A percentile compares a stretch with the other conserved stretches of the same genome.
phyloP scores from a whole-genome alignment of 1,140 invertebrate genomes.

The Phymorhynchus buccinoides region DNA sequence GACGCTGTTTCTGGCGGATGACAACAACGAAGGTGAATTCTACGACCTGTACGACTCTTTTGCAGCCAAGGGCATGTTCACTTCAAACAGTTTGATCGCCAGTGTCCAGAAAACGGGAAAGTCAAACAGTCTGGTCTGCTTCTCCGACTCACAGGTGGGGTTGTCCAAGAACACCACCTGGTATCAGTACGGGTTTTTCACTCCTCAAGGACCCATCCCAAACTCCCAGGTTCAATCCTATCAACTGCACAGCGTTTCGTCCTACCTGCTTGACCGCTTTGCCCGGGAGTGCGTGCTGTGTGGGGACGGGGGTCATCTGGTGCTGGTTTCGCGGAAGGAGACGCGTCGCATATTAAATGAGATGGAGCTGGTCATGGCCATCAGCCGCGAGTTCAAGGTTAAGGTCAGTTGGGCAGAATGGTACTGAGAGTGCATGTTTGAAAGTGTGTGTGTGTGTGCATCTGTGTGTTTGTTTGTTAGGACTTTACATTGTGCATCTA shows the following conservation, averaged over 20 bases:
- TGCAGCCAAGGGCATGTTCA: slow-evolving; percentile 48
- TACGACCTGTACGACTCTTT: slow-evolving; percentile 62
- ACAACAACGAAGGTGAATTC: slow-evolving; percentile 51
- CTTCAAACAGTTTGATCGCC: neutral
- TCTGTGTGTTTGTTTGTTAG: too few relatives aligned
- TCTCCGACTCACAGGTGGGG: slow-evolving; percentile 71
- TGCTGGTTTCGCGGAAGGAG: slow-evolving; percentile 72
- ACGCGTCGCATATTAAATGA: slow-evolving; percentile 76
- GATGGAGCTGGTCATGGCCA: slow-evolving; percentile 64
- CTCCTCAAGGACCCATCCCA: slow-evolving; percentile 72
- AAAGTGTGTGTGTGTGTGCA: too few relatives aligned
- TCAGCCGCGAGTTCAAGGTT: slow-evolving; percentile 59
- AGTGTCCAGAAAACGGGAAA: slow-evolving; percentile 44
- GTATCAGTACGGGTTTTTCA: slow-evolving; percentile 77
- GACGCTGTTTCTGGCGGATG: slow-evolving; percentile 61
- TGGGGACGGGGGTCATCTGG: slow-evolving; percentile 51
- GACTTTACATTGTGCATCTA: too few relatives aligned
- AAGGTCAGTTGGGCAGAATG: slow-evolving; percentile 51
- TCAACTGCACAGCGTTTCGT: slow-evolving; percentile 52
- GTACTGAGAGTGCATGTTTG: too few relatives aligned
- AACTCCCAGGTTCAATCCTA: slow-evolving; percentile 40
- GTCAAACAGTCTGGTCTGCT: slow-evolving; percentile 67
- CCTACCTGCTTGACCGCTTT: slow-evolving; percentile 51
- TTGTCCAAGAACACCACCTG: slow-evolving; percentile 72
- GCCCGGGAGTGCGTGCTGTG: slow-evolving; percentile 38